Evolutionary conservation across 1,140 invertebrate species (phyloP).

Genomic region (Palaemon carinicauda): DNA sequence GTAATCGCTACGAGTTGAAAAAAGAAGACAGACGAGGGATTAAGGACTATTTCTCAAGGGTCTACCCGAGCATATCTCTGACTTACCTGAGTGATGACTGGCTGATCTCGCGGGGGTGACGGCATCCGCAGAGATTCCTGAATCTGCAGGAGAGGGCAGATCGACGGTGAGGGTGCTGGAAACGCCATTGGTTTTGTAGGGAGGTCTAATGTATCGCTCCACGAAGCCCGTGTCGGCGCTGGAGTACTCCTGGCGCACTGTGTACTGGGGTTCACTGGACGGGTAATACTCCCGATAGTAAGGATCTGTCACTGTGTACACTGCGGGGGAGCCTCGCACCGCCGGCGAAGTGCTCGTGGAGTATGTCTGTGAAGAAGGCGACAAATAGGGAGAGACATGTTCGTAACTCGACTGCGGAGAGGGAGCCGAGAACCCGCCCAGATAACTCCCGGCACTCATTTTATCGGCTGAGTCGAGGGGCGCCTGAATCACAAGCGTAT

Average conservation of each 20-base stretch:
- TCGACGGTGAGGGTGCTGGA: constrained; percentile 71
- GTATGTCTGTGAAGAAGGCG: constrained; percentile 68
- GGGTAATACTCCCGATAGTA: constrained; percentile 66
- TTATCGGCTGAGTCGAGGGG: constrained; percentile 65
- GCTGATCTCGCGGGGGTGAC: constrained; percentile 88
- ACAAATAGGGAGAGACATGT: constrained; percentile 67
- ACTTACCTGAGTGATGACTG: constrained; percentile 75
- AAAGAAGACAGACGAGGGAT: neutral
- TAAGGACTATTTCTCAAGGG: neutral
- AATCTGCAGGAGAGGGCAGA: constrained; percentile 85
- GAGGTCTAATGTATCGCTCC: constrained; percentile 70
- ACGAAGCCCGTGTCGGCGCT: constrained; percentile 66
- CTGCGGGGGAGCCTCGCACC: constrained; percentile 61
- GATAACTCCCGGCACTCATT: constrained; percentile 61
- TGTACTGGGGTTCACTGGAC: constrained; percentile 36
- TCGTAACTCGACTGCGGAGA: constrained; percentile 69
- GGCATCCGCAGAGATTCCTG: constrained; percentile 88
- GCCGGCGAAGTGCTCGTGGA: constrained; percentile 63
- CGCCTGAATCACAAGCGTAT: constrained; percentile 48
- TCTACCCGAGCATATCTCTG: neutral
- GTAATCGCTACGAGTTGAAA: neutral
- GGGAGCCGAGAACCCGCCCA: constrained; percentile 65
- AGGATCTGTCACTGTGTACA: constrained; percentile 65
- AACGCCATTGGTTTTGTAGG: constrained; percentile 50
- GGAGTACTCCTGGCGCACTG: constrained; percentile 63